These are phyloP conservation scores for Zygaena filipendulae DNA, from an alignment of 2,888 invertebrate genomes.

Conservation along the genomic window DNA sequence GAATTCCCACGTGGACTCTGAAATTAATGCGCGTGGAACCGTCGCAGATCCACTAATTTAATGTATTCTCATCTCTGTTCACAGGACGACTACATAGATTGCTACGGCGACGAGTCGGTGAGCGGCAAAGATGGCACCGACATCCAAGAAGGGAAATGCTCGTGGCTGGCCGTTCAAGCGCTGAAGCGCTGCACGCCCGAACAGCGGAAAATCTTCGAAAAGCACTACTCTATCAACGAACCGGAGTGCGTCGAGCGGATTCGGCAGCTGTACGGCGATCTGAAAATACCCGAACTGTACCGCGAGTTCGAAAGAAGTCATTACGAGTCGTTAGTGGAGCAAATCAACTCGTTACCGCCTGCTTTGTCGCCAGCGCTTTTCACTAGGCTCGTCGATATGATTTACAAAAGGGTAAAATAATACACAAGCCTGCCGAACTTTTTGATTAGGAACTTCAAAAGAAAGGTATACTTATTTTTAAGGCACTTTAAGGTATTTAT, in stretches of 20 bases:
- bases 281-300: constrained; percentile 1
- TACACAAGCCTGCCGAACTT: too few species aligned
- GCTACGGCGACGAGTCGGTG: constrained; percentile 3
- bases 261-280: constrained; percentile 5
- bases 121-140: constrained; percentile 31
- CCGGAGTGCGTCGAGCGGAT: constrained; percentile 56
- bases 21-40: too few species aligned
- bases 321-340: not conserved
- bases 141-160: constrained; percentile 84
- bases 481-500: too few species aligned
- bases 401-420: constrained; percentile 1
- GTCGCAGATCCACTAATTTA: too few species aligned
- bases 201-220: constrained; percentile 74
- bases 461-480: too few species aligned
- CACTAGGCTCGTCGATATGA: constrained; percentile 4
- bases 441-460: too few species aligned
- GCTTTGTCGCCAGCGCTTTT: constrained; percentile 3
- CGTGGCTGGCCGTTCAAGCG: constrained; percentile 88
- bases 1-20: too few species aligned
- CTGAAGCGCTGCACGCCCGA: constrained; percentile 73
- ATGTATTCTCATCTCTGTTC: too few species aligned
- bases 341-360: constrained; percentile 5
- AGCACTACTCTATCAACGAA: constrained; percentile 73
- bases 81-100: constrained; percentile 8
- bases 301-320: not conserved